Evolutionary conservation across 2,113 vertebrate genomes (phyloP).

Genomic region (Grammomys dolichurus): DNA sequence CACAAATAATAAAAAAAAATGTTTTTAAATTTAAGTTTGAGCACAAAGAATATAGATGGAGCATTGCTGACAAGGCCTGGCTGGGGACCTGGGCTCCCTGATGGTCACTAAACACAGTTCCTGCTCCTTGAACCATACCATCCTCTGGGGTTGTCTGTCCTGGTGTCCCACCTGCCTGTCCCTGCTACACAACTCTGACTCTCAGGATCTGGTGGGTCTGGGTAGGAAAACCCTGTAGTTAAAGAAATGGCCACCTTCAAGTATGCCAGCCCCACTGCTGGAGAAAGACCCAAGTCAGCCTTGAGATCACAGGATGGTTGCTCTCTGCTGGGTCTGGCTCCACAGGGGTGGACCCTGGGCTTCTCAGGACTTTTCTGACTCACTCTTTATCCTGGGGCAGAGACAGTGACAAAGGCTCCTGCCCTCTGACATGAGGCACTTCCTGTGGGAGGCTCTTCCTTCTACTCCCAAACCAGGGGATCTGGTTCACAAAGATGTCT

Average conservation of each 20-base stretch:
- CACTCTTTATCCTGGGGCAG: constrained; percentile 10
- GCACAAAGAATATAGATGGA: neutral
- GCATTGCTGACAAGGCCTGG: neutral
- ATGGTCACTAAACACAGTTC: neutral
- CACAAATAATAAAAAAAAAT: neutral
- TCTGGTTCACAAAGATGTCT: constrained; percentile 7
- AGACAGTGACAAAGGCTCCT: neutral
- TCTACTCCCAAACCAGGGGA: neutral
- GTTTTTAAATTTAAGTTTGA: neutral
- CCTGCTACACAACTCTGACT: constrained; percentile 1
- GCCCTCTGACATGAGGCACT: neutral
- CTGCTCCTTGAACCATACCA: constrained; percentile 15
- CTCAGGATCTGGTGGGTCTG: neutral
- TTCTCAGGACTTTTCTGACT: neutral
- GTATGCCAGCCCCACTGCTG: neutral
- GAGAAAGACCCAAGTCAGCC: neutral
- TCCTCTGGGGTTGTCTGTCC: neutral
- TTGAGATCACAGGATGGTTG: neutral
- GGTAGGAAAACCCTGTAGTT: neutral
- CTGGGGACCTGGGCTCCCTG: neutral
- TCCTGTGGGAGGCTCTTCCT: neutral
- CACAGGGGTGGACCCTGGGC: neutral
- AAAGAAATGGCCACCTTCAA: neutral
- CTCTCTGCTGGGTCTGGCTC: neutral
- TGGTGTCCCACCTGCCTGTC: neutral